phyloP scores from a whole-genome alignment of 35 echinoderm and acorn worm genomes.

The Chiridota heheva region DNA sequence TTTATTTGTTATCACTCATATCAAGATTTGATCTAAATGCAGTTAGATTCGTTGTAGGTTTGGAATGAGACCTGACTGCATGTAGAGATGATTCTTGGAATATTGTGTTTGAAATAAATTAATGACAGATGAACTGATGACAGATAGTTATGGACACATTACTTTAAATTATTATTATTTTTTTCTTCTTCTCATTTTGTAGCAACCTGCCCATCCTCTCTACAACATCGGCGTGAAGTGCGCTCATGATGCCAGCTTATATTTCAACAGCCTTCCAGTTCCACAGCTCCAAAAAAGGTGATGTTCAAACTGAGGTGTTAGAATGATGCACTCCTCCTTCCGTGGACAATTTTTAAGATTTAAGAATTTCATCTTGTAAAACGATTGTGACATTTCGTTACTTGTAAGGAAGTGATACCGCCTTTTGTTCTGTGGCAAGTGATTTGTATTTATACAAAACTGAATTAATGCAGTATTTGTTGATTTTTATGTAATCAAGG shows the following conservation, averaged over 20 bases:
- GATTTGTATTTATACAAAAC: too few species aligned
- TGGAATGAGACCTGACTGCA: background rate
- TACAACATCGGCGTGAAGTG: constrained; percentile 85
- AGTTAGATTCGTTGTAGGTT: background rate
- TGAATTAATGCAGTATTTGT: too few species aligned
- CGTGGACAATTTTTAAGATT: too few species aligned
- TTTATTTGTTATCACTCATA: background rate
- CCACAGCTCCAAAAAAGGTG: too few species aligned
- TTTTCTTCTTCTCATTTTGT: background rate
- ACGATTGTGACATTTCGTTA: too few species aligned
- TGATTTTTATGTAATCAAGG: too few species aligned
- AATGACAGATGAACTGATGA: background rate
- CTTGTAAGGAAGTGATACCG: too few species aligned
- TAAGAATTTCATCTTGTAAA: too few species aligned
- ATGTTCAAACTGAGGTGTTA: too few species aligned
- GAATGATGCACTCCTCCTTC: too few species aligned
- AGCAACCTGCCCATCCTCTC: constrained; percentile 88
- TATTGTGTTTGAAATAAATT: background rate
- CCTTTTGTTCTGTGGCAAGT: too few species aligned
- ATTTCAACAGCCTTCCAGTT: constrained; percentile 62
- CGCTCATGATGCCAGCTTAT: constrained; percentile 70
- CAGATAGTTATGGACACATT: background rate
- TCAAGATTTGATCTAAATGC: background rate
- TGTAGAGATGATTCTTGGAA: background rate
- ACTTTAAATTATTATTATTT: background rate